phyloP scores from a whole-genome alignment of 92 coral and sea anemone genomes.

The Siderastrea siderea region DNA sequence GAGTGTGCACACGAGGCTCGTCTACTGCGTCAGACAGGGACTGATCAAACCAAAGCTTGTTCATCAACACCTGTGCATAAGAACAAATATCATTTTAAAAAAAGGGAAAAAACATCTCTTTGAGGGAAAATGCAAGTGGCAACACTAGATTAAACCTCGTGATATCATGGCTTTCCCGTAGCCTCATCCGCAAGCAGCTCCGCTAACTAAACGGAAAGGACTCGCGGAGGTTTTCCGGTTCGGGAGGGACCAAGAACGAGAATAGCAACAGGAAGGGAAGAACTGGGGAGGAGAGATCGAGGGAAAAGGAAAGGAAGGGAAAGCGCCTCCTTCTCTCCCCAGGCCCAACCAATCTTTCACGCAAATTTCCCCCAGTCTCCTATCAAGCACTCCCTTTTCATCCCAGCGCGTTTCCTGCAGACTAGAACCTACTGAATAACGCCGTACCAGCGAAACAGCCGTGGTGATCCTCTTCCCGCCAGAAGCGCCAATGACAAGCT shows the following conservation, averaged over 20 bases:
- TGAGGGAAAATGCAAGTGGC: background rate
- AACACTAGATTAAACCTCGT: no score
- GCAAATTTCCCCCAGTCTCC: background rate
- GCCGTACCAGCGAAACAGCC: constrained; percentile 69
- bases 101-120: no score
- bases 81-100: background rate
- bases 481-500: constrained; percentile 74
- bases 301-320: no score
- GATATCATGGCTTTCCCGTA: no score
- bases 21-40: constrained; percentile 66
- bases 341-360: no score
- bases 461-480: constrained; percentile 80
- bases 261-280: background rate
- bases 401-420: no score
- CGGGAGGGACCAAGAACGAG: background rate
- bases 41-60: constrained; percentile 83
- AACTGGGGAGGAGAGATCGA: no score
- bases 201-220: no score
- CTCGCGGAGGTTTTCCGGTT: no score
- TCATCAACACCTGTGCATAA: constrained; percentile 77
- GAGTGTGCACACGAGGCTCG: constrained; percentile 79
- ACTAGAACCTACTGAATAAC: background rate
- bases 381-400: background rate
- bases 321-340: no score
- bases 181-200: no score